A percentile compares a stretch with the other conserved stretches of the same genome.
Conservation (phyloP, 2,113 vertebrate genomes). For the Mastomys natalensis region DNA sequence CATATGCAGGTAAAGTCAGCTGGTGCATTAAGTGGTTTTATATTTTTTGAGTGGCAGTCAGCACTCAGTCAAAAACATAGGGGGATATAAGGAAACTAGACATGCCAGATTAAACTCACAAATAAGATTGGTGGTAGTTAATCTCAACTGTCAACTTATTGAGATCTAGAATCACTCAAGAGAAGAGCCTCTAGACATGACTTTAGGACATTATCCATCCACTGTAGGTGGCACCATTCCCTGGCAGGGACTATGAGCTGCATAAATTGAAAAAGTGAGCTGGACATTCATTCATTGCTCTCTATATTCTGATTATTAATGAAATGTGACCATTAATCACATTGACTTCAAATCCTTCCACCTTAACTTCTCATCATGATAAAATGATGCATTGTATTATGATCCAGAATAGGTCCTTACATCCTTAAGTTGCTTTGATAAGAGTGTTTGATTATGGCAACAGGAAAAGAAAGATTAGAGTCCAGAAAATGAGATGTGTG, state of each 20-base stretch:
- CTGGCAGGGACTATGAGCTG: background rate
- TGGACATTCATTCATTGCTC: background rate
- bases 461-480: background rate
- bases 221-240: background rate
- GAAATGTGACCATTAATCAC: background rate
- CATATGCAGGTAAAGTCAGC: background rate
- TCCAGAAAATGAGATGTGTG: background rate
- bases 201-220: background rate
- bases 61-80: background rate
- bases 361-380: background rate
- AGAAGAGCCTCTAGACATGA: background rate
- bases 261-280: background rate
- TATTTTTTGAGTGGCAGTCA: background rate
- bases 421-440: background rate
- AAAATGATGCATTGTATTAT: background rate
- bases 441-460: background rate
- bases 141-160: background rate
- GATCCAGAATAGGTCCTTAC: background rate
- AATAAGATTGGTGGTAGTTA: background rate
- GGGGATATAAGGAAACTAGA: background rate
- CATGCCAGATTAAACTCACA: background rate
- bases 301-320: background rate
- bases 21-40: background rate
- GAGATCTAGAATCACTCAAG: background rate
- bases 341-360: background rate